These are phyloP conservation scores for Austrolebias charrua DNA, from an alignment of 2,797 vertebrate genomes.

Conservation along the genomic window DNA sequence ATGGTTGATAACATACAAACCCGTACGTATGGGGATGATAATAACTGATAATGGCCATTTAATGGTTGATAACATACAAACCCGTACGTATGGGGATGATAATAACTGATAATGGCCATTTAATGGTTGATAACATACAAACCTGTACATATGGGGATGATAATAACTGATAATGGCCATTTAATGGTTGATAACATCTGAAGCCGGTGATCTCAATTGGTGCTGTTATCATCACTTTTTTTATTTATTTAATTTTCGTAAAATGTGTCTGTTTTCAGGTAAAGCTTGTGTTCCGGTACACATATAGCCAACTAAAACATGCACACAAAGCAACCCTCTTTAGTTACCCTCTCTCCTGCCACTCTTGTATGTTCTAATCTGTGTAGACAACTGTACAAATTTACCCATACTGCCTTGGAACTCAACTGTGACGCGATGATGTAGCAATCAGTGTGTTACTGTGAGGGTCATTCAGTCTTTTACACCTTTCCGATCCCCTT, in stretches of 20 bases:
- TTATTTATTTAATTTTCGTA: slow-evolving; percentile 18
- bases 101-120: no score
- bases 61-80: no score
- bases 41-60: no score
- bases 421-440: slow-evolving; percentile 76
- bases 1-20: no score
- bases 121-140: no score
- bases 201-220: no score
- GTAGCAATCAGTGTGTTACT: slow-evolving; percentile 79
- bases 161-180: no score
- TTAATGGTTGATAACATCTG: no score
- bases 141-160: no score
- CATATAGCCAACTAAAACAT: slow-evolving; percentile 20
- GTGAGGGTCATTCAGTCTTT: slow-evolving; percentile 77
- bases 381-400: slow-evolving; percentile 79
- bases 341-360: slow-evolving; percentile 33
- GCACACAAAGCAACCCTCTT: slow-evolving; percentile 34
- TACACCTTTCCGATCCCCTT: slow-evolving; percentile 76
- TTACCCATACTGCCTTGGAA: slow-evolving; percentile 76
- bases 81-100: no score
- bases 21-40: no score
- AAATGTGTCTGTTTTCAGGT: slow-evolving; percentile 43
- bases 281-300: slow-evolving; percentile 47
- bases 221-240: slow-evolving; percentile 20
- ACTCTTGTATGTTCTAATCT: slow-evolving; percentile 76